These are phyloP conservation scores for Rhinopomastus cyanomelas DNA, from an alignment of 2,113 vertebrate genomes.

Conservation along the genomic window DNA sequence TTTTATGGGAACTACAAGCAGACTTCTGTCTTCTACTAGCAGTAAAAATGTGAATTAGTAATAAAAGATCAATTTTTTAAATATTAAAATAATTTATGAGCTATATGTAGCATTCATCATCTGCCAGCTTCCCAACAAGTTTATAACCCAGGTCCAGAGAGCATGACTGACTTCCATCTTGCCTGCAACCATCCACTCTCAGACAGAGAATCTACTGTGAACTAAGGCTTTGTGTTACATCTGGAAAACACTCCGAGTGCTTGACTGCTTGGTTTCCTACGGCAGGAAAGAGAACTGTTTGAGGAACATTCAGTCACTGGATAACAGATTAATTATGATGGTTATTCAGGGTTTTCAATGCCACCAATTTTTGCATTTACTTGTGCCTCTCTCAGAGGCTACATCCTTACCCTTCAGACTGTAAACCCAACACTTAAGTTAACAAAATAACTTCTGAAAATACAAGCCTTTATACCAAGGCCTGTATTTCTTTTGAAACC, in stretches of 20 bases:
- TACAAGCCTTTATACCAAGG: background rate
- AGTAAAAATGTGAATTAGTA: background rate
- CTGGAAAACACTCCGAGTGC: background rate
- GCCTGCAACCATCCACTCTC: background rate
- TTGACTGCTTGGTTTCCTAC: background rate
- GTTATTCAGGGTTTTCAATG: background rate
- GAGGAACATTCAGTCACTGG: background rate
- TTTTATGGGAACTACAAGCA: background rate
- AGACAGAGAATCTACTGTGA: background rate
- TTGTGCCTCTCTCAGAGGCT: background rate
- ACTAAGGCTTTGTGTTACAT: background rate
- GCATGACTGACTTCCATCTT: background rate
- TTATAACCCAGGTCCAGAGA: background rate
- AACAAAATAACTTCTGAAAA: background rate
- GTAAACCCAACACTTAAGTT: background rate
- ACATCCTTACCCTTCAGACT: background rate
- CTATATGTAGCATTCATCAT: background rate
- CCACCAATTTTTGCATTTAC: background rate
- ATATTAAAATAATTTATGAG: background rate
- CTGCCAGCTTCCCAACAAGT: background rate
- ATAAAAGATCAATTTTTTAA: fast-evolving
- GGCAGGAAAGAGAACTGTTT: background rate
- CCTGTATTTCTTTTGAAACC: background rate
- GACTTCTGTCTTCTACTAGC: background rate
- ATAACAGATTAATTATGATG: background rate